Conservation (phyloP, 2,113 vertebrate species). For the Ifrita kowaldi region DNA sequence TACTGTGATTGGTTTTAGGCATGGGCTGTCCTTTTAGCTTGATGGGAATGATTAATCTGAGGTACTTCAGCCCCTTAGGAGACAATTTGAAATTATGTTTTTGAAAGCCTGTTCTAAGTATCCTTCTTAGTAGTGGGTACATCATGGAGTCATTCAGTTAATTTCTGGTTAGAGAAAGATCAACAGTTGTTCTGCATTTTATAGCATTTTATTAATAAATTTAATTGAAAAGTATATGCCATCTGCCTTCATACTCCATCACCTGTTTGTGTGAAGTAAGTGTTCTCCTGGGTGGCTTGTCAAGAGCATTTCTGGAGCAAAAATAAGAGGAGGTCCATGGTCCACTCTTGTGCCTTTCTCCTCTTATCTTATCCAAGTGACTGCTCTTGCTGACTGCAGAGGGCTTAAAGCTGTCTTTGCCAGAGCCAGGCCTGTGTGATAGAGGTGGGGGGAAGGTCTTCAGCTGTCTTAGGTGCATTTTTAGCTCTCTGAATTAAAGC, state of each 20-base stretch:
- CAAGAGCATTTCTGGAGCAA: neutral
- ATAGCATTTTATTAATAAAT: neutral
- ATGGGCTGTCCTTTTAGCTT: neutral
- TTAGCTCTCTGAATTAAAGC: neutral
- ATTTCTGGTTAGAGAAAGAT: neutral
- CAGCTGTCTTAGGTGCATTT: neutral
- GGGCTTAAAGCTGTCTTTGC: neutral
- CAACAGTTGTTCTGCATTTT: neutral
- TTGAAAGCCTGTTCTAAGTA: neutral
- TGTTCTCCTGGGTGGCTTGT: neutral
- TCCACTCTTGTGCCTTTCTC: neutral
- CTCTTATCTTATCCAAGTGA: neutral
- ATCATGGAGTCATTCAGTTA: neutral
- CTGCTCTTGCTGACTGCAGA: neutral
- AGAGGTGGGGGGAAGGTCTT: neutral
- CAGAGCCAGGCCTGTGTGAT: neutral
- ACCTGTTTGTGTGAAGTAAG: neutral
- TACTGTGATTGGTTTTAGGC: neutral
- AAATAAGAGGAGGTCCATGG: neutral
- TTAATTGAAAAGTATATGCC: neutral
- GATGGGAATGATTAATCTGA: neutral
- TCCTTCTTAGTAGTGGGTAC: neutral
- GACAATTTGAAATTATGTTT: neutral
- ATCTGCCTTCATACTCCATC: neutral
- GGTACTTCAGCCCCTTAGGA: neutral